These are phyloP conservation scores for Eclectus roratus DNA, from an alignment of 2,113 vertebrate genomes.

Conservation along the genomic window DNA sequence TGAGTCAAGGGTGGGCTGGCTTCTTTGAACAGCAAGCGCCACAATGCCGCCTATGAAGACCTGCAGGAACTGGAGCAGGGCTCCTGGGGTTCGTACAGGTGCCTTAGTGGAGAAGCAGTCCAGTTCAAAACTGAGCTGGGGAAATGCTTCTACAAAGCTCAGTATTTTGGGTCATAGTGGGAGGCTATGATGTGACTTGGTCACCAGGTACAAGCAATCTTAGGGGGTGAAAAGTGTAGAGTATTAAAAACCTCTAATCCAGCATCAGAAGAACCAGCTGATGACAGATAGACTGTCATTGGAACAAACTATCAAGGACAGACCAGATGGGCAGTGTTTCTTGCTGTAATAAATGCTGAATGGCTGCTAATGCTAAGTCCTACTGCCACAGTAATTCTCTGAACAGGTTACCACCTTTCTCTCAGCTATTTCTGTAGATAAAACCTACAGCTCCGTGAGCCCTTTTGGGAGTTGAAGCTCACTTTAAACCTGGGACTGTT, in stretches of 20 bases:
- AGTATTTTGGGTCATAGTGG: neutral
- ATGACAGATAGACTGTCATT: neutral
- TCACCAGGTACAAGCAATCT: neutral
- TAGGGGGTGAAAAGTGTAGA: neutral
- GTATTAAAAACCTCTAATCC: neutral
- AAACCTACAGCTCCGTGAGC: neutral
- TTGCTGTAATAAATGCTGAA: neutral
- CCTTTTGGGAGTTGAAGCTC: neutral
- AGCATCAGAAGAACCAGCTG: neutral
- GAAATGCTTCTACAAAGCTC: neutral
- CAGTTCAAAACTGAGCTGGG: neutral
- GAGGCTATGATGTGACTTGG: neutral
- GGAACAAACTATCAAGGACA: neutral
- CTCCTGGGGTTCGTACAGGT: neutral
- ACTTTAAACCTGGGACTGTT: neutral
- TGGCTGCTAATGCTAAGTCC: neutral
- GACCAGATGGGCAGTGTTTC: neutral
- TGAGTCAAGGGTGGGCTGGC: neutral
- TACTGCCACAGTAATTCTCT: neutral
- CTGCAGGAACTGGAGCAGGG: neutral
- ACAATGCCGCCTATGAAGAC: accelerated
- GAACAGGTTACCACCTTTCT: neutral
- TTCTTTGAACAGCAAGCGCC: neutral
- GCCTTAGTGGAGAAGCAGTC: neutral
- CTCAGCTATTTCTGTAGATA: neutral